Evolutionary conservation across 2,797 vertebrate species (phyloP), one percentile per base, ranked within the genome.

Genomic region (Mergus octosetaceus): DNA sequence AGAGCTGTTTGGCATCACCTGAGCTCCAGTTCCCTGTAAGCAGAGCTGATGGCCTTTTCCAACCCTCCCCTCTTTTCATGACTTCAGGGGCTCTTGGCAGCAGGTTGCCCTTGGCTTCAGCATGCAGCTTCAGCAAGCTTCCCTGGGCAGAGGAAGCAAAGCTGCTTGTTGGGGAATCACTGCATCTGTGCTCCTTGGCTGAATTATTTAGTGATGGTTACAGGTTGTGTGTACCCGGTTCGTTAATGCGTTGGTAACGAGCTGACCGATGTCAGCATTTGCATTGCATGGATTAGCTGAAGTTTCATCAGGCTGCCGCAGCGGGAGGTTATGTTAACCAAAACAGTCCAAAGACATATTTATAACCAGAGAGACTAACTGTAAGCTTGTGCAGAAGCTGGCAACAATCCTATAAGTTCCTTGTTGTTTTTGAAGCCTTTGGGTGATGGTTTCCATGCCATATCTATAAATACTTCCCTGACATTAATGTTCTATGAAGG

Each of bases 401-500:
- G 17, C 19, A 49, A 28, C 36, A 51, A 27, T 51, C 24, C 49
- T 27, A 9, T 6, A 12, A 49, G 47, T 49, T 2, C 5, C 25
- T 36, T 20, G 28, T 76, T 77, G 77, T 45, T 84, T 85, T 87
- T 76, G 54, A 91, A 79, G 79, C 45, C 34, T 81, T 82, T 73
- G 38, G 73, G 53, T 84, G 92, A 89, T 38, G 69, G 71, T 77
- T 83, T 80, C 87, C 28, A 25, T 41, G 51, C 61, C 61, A 21
- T 45, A 30, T 39, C 70, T 64, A 70, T 89, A 92, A 93, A 91
- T 92, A 88, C 73, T 96, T 94, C 64, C 72, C 57, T 91, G 94
- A 65, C 54, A 56, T 71, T 88, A 58, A 64, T 45, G 8, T 32
- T 90, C 70, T 21, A n/a, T 47, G 39, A 75, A 75, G 75, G 70